These are phyloP conservation scores for Coenonympha arcania DNA, from an alignment of 2,888 invertebrate species.

Conservation along the genomic window DNA sequence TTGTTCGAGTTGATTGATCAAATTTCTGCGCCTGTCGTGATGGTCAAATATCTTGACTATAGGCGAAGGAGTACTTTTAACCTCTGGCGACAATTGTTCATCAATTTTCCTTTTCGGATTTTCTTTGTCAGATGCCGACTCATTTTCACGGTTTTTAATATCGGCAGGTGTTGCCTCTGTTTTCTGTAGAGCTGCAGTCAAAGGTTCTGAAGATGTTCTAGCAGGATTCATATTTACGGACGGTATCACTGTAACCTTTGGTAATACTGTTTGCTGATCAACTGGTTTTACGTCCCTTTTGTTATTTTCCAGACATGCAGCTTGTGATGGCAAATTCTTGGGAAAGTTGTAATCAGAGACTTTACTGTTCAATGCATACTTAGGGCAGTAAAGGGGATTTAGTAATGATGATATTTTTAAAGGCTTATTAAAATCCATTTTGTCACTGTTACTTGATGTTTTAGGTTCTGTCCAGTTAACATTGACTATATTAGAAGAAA, in stretches of 20 bases:
- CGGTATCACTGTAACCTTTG: neutral
- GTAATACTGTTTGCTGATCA: neutral
- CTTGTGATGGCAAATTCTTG: neutral
- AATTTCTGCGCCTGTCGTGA: constrained; percentile 51
- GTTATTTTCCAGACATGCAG: neutral
- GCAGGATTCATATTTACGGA: neutral
- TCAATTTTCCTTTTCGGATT: constrained; percentile 13
- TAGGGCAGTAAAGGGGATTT: constrained; percentile 35
- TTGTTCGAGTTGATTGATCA: constrained; percentile 81
- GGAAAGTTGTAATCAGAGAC: neutral
- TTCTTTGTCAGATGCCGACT: neutral
- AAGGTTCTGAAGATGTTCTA: neutral
- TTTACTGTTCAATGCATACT: constrained; percentile 19
- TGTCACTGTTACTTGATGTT: neutral
- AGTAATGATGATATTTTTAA: constrained; percentile 59
- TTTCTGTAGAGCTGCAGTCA: neutral
- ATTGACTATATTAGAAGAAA: constrained; percentile 5
- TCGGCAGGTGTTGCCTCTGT: neutral
- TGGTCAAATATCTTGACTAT: constrained; percentile 36
- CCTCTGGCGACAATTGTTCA: constrained; percentile 13
- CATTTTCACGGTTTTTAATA: neutral
- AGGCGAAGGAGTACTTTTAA: constrained; percentile 8
- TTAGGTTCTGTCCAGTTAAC: neutral
- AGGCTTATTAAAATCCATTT: constrained; percentile 40
- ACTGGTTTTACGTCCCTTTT: neutral